phyloP scores from a whole-genome alignment of 2,113 vertebrate genomes.

The Oxygymnocypris stewartii region DNA sequence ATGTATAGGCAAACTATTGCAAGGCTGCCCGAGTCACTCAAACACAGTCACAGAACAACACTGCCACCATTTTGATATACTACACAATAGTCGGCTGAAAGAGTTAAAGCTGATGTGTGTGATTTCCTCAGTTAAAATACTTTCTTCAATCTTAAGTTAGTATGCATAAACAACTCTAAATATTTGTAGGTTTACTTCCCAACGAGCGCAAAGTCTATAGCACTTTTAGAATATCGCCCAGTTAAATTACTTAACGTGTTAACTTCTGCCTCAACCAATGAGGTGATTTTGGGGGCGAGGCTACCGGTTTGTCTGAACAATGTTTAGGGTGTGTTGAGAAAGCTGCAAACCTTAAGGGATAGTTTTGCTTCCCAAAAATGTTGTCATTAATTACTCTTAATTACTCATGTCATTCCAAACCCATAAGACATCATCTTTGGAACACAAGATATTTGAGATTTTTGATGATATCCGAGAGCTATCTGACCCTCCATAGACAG shows the following conservation, averaged over 20 bases:
- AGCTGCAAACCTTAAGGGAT: background rate
- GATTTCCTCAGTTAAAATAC: background rate
- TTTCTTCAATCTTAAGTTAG: background rate
- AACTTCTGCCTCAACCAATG: background rate
- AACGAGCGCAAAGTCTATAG: background rate
- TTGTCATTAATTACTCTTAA: too few relatives aligned
- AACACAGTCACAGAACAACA: background rate
- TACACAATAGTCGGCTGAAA: background rate
- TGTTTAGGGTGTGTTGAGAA: background rate
- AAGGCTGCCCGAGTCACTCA: background rate
- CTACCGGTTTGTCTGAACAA: background rate
- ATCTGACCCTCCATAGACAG: too few relatives aligned
- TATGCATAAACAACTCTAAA: background rate
- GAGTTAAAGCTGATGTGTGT: background rate
- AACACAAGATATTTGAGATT: too few relatives aligned
- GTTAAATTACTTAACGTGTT: background rate
- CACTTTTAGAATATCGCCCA: background rate
- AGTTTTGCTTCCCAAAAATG: too few relatives aligned
- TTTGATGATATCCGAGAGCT: too few relatives aligned
- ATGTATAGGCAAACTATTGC: background rate
- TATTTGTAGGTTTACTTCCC: background rate
- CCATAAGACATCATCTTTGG: too few relatives aligned
- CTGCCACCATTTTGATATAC: background rate
- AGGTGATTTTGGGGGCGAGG: background rate
- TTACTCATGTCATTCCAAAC: too few relatives aligned